These are phyloP conservation scores for Schizopygopsis pylzovi DNA, from an alignment of 2,797 vertebrate species.

Conservation along the genomic window DNA sequence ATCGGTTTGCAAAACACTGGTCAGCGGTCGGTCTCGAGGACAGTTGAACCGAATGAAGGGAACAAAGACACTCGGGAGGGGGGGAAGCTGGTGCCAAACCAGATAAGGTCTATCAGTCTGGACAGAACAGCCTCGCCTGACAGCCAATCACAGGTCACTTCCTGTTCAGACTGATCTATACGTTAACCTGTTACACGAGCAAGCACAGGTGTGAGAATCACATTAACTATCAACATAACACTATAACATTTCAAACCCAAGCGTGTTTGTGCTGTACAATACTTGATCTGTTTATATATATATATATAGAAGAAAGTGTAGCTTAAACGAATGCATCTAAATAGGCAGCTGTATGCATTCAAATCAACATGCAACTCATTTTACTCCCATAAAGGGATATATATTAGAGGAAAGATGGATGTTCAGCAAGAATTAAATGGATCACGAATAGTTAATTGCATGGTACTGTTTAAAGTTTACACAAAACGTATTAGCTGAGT, in stretches of 20 bases:
- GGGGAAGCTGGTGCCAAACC: slow-evolving; percentile 76
- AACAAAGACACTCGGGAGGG: slow-evolving; percentile 53
- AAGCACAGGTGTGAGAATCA: not conserved
- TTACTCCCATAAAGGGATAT: not conserved
- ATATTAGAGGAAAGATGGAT: not conserved
- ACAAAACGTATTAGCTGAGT: not conserved
- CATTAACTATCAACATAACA: not conserved
- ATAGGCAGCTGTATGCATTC: not conserved
- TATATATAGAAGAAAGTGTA: not conserved
- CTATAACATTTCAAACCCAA: not conserved
- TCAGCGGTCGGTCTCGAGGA: not conserved
- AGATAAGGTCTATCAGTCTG: slow-evolving; percentile 82
- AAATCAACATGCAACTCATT: not conserved
- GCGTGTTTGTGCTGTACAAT: not conserved
- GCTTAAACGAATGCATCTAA: too few species aligned
- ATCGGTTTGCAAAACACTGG: slow-evolving; percentile 3
- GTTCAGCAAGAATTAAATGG: not conserved
- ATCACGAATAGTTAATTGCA: not conserved
- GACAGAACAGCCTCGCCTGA: slow-evolving; percentile 59
- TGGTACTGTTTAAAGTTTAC: not conserved
- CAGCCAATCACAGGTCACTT: slow-evolving; percentile 64
- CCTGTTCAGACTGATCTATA: slow-evolving; percentile 44
- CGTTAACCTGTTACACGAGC: not conserved
- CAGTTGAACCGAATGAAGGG: not conserved
- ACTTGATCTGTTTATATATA: too few species aligned